These are phyloP conservation scores for Artemia sinica DNA, from an alignment of 2,888 invertebrate species.

Conservation along the genomic window DNA sequence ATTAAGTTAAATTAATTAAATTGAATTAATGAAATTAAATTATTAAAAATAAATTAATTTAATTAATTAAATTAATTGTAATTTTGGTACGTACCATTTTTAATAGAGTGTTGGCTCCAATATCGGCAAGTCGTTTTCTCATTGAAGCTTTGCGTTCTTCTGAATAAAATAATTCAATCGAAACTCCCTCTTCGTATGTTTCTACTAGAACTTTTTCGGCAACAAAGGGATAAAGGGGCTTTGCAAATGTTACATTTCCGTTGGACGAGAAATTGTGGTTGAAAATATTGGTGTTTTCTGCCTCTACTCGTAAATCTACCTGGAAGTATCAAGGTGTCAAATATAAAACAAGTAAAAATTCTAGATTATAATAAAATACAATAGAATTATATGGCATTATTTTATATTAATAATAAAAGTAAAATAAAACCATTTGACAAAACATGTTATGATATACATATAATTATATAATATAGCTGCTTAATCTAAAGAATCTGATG, in stretches of 20 bases:
- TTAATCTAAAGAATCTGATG: too few relatives aligned
- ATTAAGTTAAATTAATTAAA: too few relatives aligned
- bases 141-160: constrained; percentile 24
- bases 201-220: constrained; percentile 35
- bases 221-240: constrained; percentile 32
- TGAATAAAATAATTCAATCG: constrained; percentile 30
- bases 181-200: constrained; percentile 35
- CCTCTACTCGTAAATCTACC: constrained; percentile 36
- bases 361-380: too few relatives aligned
- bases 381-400: too few relatives aligned
- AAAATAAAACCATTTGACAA: too few relatives aligned
- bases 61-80: neutral
- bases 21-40: too few relatives aligned
- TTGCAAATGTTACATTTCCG: constrained; percentile 32
- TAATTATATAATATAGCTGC: too few relatives aligned
- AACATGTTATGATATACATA: too few relatives aligned
- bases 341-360: too few relatives aligned
- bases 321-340: constrained; percentile 25
- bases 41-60: neutral
- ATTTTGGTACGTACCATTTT: constrained; percentile 32
- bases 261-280: constrained; percentile 31
- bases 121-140: constrained; percentile 31
- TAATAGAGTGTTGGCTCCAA: constrained; percentile 35
- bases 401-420: too few relatives aligned
- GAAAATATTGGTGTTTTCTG: constrained; percentile 33